These are phyloP conservation scores for Strigamia transsilvanica DNA, from an alignment of 2,888 invertebrate species.

Conservation along the genomic window DNA sequence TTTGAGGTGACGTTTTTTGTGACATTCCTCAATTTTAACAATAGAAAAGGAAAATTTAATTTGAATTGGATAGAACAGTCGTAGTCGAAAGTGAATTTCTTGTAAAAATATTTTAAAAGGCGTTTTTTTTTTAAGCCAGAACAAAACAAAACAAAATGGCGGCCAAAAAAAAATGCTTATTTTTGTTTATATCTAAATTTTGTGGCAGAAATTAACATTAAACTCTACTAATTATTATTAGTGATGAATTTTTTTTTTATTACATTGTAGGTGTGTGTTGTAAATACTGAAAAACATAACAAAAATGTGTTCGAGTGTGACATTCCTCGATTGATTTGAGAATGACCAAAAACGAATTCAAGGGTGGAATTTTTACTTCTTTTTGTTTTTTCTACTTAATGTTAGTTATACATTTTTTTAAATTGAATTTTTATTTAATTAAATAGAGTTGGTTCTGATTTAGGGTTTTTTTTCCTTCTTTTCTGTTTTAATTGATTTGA, in stretches of 20 bases:
- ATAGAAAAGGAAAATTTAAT: background rate
- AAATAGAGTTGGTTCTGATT: background rate
- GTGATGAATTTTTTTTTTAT: background rate
- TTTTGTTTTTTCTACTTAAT: conserved; percentile 22
- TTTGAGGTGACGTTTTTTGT: background rate
- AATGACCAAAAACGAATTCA: conserved; percentile 1
- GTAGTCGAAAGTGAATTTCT: background rate
- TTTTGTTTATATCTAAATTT: background rate
- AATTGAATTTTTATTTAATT: background rate
- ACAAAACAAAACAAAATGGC: background rate
- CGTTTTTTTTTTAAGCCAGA: no score
- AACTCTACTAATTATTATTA: background rate
- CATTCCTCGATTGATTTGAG: conserved; percentile 27
- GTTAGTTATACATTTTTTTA: no score
- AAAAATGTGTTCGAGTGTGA: background rate
- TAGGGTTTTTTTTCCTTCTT: background rate
- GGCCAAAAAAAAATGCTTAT: conserved; percentile 13
- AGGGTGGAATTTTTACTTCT: conserved; percentile 10
- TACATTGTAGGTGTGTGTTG: conserved; percentile 14
- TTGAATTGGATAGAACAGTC: background rate
- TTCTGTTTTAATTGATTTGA: background rate
- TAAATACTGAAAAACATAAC: background rate
- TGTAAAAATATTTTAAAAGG: no score
- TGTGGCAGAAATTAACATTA: background rate
- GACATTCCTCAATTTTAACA: background rate